Percentiles rank a stretch among this genome's conserved stretches.
Evolutionary conservation across 1,140 invertebrate genomes (phyloP).

Genomic region (Magallana gigas): DNA sequence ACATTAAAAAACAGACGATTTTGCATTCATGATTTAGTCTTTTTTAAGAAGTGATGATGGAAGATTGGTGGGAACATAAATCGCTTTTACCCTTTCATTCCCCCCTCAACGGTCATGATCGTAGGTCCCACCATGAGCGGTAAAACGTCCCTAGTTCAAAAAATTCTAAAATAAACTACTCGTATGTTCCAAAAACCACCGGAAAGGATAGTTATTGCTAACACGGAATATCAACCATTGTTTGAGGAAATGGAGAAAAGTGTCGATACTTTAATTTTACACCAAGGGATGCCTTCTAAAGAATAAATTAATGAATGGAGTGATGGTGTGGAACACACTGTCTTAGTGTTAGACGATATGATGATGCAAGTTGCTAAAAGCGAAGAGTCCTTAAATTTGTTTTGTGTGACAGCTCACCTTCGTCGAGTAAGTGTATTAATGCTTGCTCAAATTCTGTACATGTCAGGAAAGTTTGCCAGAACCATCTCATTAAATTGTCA

Average conservation of each 20-base stretch:
- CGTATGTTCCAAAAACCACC: conserved; percentile 42
- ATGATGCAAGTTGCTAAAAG: conserved; percentile 37
- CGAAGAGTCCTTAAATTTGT: conserved; percentile 44
- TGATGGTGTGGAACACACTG: conserved; percentile 17
- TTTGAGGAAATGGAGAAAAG: conserved; percentile 49
- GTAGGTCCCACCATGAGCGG: conserved; percentile 43
- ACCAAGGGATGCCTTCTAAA: conserved; percentile 41
- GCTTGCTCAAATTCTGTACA: conserved; percentile 52
- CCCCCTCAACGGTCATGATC: conserved; percentile 29
- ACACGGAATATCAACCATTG: conserved; percentile 41
- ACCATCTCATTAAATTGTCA: conserved; percentile 49
- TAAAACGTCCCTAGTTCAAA: conserved; percentile 40
- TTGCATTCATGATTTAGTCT: not conserved
- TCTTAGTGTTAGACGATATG: conserved; percentile 53
- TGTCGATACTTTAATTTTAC: conserved; percentile 25
- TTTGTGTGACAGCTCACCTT: conserved; percentile 48
- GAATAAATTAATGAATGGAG: conserved; percentile 43
- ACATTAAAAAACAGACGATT: not conserved
- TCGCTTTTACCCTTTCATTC: conserved; percentile 42
- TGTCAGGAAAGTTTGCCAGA: conserved; percentile 39
- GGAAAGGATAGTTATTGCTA: conserved; percentile 41
- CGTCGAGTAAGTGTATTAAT: conserved; percentile 40
- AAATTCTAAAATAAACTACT: conserved; percentile 17
- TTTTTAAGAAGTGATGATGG: conserved; percentile 22
- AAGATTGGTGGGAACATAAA: conserved; percentile 17